A percentile compares a stretch with the other conserved stretches of the same genome.
Conservation (phyloP, 2,888 invertebrate genomes). For the Baccha elongata region DNA sequence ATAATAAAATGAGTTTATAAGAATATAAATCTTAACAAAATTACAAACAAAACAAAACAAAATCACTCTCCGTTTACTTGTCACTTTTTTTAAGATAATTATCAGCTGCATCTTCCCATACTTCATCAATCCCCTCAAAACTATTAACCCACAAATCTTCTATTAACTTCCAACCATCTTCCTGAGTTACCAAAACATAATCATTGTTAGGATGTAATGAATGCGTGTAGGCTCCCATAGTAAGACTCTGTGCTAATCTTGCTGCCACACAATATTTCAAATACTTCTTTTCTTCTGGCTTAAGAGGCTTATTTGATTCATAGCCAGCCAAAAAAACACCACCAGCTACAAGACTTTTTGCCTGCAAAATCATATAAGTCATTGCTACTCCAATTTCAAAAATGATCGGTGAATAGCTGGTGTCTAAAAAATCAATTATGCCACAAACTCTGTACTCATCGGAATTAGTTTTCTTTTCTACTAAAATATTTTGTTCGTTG, state of each 20-base stretch:
- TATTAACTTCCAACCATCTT: slow-evolving; percentile 88
- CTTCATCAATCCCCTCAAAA: slow-evolving; percentile 84
- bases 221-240: slow-evolving; percentile 89
- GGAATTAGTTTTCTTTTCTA: slow-evolving; percentile 81
- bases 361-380: slow-evolving; percentile 90
- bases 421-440: slow-evolving; percentile 94
- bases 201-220: slow-evolving; percentile 89
- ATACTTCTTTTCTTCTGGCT: slow-evolving; percentile 85
- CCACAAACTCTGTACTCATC: slow-evolving; percentile 85
- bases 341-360: slow-evolving; percentile 85
- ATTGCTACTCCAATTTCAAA: slow-evolving; percentile 93
- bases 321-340: slow-evolving; percentile 91
- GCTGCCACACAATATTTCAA: slow-evolving; percentile 91
- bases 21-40: slow-evolving; percentile 8
- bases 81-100: slow-evolving; percentile 84
- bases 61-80: slow-evolving; percentile 75
- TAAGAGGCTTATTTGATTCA: slow-evolving; percentile 84
- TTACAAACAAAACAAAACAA: neutral
- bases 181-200: slow-evolving; percentile 89
- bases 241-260: slow-evolving; percentile 92
- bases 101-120: slow-evolving; percentile 86
- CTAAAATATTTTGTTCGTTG: slow-evolving; percentile 94
- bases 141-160: slow-evolving; percentile 84
- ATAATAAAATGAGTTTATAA: neutral
- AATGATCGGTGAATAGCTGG: slow-evolving; percentile 87